phyloP scores from a whole-genome alignment of 2,113 vertebrate species.

The Saguinus midas region DNA sequence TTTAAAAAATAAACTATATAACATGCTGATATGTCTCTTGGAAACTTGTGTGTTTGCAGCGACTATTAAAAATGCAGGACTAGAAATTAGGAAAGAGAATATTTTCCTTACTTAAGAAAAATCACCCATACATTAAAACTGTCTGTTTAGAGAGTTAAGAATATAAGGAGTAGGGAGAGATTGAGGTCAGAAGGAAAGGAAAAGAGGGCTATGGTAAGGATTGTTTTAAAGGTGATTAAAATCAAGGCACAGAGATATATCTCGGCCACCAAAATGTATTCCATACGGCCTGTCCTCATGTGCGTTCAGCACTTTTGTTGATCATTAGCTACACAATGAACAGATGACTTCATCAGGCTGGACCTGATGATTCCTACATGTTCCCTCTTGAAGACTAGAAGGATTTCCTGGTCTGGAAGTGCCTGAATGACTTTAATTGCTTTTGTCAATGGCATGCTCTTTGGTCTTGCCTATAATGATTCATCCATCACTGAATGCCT shows the following conservation, averaged over 20 bases:
- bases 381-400: conserved; percentile 51
- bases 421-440: conserved; percentile 64
- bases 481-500: conserved; percentile 55
- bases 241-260: conserved; percentile 7
- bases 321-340: conserved; percentile 38
- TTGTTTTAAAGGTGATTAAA: conserved; percentile 38
- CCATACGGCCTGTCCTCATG: conserved; percentile 50
- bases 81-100: not conserved
- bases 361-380: conserved; percentile 51
- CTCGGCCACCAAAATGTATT: conserved; percentile 46
- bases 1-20: not conserved
- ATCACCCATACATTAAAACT: not conserved
- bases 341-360: conserved; percentile 67
- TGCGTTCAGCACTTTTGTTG: conserved; percentile 11
- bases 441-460: conserved; percentile 72
- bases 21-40: not conserved
- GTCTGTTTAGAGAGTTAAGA: not conserved
- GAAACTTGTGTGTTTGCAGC: not conserved
- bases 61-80: not conserved
- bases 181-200: not conserved
- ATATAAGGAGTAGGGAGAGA: not conserved
- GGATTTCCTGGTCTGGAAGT: conserved; percentile 66
- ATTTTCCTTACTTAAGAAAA: not conserved
- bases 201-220: not conserved
- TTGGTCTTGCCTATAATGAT: conserved; percentile 60